Evolutionary conservation across 2,113 vertebrate species (phyloP).

Genomic region (Etheostoma spectabile): DNA sequence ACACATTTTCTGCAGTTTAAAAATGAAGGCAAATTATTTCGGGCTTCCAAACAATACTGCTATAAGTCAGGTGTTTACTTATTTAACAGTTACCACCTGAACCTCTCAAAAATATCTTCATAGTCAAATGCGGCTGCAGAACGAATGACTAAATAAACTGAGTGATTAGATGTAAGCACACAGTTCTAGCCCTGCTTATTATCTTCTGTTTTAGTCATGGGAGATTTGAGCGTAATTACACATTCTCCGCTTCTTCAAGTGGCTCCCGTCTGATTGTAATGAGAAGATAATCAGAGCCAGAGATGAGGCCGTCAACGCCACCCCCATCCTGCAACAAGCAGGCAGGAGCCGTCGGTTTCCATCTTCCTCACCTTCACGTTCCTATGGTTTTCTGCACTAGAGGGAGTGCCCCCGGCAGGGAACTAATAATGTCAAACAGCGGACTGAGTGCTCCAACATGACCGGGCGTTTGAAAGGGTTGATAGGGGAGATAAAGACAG

Average conservation of each 20-base stretch:
- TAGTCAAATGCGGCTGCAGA: constrained; percentile 26
- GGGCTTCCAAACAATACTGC: background rate
- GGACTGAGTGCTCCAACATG: constrained; percentile 53
- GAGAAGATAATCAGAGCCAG: constrained; percentile 83
- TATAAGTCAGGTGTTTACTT: constrained; percentile 25
- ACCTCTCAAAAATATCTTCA: constrained; percentile 17
- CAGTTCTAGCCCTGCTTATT: constrained; percentile 59
- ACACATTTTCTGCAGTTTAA: no score
- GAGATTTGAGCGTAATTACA: constrained; percentile 79
- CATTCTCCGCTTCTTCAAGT: constrained; percentile 74
- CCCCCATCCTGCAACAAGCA: constrained; percentile 51
- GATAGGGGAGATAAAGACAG: constrained; percentile 58
- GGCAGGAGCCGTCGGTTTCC: constrained; percentile 60
- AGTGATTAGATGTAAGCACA: constrained; percentile 55
- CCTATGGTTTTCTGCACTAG: constrained; percentile 42
- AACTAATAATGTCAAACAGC: constrained; percentile 76
- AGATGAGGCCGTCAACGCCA: constrained; percentile 80
- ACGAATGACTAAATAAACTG: constrained; percentile 64
- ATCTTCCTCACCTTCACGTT: constrained; percentile 58
- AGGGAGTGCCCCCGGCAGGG: constrained; percentile 50
- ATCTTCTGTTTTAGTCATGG: constrained; percentile 74
- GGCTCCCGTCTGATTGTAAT: constrained; percentile 82
- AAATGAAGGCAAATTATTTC: background rate
- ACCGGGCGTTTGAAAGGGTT: constrained; percentile 48
- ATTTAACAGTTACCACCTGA: constrained; percentile 11